A percentile compares a stretch with the other conserved stretches of the same genome.
Conservation (phyloP, 2,888 invertebrate species). For the Xiphydria camelus region DNA sequence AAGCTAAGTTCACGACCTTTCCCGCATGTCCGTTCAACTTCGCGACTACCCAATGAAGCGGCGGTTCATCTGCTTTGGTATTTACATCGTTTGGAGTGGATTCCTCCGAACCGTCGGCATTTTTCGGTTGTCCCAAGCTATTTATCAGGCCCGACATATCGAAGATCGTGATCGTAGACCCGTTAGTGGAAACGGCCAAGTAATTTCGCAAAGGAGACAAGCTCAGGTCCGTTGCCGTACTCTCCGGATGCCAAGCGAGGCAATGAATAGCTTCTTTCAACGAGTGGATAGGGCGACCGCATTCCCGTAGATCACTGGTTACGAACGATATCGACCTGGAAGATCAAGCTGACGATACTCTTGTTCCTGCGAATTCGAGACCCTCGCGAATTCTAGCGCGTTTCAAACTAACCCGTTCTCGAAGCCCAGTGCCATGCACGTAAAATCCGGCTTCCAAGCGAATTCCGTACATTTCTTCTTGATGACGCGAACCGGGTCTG, state of each 20-base stretch:
- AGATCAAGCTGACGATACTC: no score
- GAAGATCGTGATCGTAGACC: conserved; percentile 60
- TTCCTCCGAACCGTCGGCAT: conserved; percentile 5
- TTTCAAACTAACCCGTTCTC: no score
- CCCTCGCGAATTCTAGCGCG: no score
- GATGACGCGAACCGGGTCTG: conserved; percentile 34
- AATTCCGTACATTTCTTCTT: conserved; percentile 60
- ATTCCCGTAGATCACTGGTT: conserved; percentile 30
- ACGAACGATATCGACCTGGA: conserved; percentile 41
- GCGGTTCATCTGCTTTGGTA: conserved; percentile 19
- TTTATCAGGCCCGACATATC: conserved; percentile 50
- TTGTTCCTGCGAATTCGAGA: no score
- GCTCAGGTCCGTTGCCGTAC: conserved; percentile 62
- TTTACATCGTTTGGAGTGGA: conserved; percentile 11
- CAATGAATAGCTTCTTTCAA: conserved; percentile 68
- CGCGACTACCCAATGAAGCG: conserved; percentile 54
- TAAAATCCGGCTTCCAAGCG: conserved; percentile 65
- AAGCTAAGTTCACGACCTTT: conserved; percentile 64
- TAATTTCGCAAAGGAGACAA: conserved; percentile 65
- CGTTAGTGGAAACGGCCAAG: conserved; percentile 67
- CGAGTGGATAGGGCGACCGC: conserved; percentile 54
- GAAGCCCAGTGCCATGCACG: conserved; percentile 66
- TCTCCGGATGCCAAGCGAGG: conserved; percentile 74
- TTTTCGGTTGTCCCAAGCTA: no score
- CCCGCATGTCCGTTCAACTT: conserved; percentile 61